These are phyloP conservation scores for Linnaemya vulpina DNA, from an alignment of 2,888 invertebrate species.

Conservation along the genomic window DNA sequence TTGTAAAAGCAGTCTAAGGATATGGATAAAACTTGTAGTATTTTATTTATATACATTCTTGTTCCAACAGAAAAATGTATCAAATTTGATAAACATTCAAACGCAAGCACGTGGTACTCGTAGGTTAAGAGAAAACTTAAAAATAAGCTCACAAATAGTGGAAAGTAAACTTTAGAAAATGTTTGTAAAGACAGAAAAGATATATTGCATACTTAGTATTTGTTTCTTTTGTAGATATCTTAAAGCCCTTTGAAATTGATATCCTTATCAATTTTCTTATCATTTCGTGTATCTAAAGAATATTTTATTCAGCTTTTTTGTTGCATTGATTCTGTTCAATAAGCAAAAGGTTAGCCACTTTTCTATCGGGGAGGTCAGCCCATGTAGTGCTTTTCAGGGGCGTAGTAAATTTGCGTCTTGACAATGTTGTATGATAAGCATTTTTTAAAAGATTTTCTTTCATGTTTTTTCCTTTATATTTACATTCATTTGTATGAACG, in stretches of 20 bases:
- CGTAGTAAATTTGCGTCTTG: slow-evolving; percentile 44
- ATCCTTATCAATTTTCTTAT: slow-evolving; percentile 45
- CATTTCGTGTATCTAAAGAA: slow-evolving; percentile 39
- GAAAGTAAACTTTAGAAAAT: slow-evolving; percentile 23
- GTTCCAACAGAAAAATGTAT: not conserved
- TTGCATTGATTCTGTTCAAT: slow-evolving; percentile 46
- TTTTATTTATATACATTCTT: slow-evolving; percentile 11
- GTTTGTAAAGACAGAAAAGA: slow-evolving; percentile 48
- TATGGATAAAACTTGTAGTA: slow-evolving; percentile 57
- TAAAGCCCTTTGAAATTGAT: slow-evolving; percentile 61
- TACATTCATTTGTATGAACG: too few relatives aligned
- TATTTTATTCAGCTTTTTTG: slow-evolving; percentile 39
- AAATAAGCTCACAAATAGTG: slow-evolving; percentile 3
- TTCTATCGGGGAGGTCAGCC: slow-evolving; percentile 49
- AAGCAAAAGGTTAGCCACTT: slow-evolving; percentile 45
- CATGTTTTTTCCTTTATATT: too few relatives aligned
- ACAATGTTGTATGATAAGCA: slow-evolving; percentile 41
- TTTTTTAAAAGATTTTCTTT: slow-evolving; percentile 25
- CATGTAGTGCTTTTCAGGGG: slow-evolving; percentile 40
- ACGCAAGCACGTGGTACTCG: not conserved
- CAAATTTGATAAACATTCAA: not conserved
- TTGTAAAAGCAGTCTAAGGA: too few relatives aligned
- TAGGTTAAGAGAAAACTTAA: slow-evolving; percentile 12
- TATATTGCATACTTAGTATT: slow-evolving; percentile 59
- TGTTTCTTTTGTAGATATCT: slow-evolving; percentile 30